Evolutionary conservation across 1,140 invertebrate genomes (phyloP), one percentile per base, ranked within the genome.

Genomic region (Lepidostoma basale): DNA sequence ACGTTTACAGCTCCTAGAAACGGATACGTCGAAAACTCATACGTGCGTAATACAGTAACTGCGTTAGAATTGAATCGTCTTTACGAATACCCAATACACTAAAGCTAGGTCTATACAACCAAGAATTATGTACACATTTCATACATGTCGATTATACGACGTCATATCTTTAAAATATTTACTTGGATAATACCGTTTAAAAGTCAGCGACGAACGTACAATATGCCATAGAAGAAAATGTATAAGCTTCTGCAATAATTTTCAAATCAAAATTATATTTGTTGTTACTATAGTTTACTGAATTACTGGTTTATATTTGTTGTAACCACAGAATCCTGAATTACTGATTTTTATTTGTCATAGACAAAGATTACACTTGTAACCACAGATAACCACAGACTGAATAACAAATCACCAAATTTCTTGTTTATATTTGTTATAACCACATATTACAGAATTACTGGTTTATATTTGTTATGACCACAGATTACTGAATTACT

Each of bases 1-100:
- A 66, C 47, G 28, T 56, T 44, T 65, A 64, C 49, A 69, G 66
- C 66, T 42, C 28, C 54, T 56, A 59, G 62, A 62, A 66, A 70
- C 67, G 62, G 42, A 69, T 52, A 69, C 60, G 58, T 36, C 56
- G 26, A 47, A 66, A 70, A 70, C 42, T 45, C 6, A 59, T 59
- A 42, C 40, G 56, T 59, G 56, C 56, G 45, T 30, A 62, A 44
- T 45, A 26, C 16, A 54, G n/a, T 54, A 59, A 59, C 56, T 40
- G 56, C 16, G 8, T 59, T 59, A 59, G 56, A 59, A 59, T 40
- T 59, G 16, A 59, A 39, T 59, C 14, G 40, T 59, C 16, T 25
- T 33, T 30, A 56, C 33, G 28, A 30, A 16, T 56, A 30, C 25
- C 25, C 30, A 33, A 18, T 56, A 30, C 33, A 30, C 33, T 36